Conservation (phyloP, 35 echinoderm and acorn worm species). For the Heliocidaris erythrogramma region DNA sequence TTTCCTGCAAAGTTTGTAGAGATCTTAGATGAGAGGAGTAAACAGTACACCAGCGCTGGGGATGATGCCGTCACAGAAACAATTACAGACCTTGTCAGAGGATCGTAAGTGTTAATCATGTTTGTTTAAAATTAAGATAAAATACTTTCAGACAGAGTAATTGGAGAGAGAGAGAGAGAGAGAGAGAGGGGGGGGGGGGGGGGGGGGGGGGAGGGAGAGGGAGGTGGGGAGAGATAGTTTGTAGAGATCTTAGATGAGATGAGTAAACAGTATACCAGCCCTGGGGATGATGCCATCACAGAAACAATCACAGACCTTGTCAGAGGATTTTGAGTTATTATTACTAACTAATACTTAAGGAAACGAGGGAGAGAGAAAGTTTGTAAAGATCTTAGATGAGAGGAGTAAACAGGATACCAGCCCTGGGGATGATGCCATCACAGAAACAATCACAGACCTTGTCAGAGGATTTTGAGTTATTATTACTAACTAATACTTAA, state of each 20-base stretch:
- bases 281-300: conserved; percentile 91
- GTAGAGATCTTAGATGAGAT: conserved; percentile 91
- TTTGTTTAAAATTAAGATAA: too few relatives aligned
- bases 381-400: conserved; percentile 93
- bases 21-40: conserved; percentile 95
- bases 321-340: conserved; percentile 75
- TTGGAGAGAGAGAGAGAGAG: too few relatives aligned
- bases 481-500: too few relatives aligned
- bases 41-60: conserved; percentile 92
- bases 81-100: conserved; percentile 97
- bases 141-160: too few relatives aligned
- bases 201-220: too few relatives aligned
- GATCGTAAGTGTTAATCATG: conserved; percentile 65
- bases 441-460: conserved; percentile 95
- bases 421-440: conserved; percentile 89
- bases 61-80: conserved; percentile 96
- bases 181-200: too few relatives aligned
- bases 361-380: conserved; percentile 49
- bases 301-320: conserved; percentile 97
- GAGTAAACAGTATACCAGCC: conserved; percentile 88
- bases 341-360: too few relatives aligned
- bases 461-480: conserved; percentile 85
- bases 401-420: conserved; percentile 93
- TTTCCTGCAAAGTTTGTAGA: conserved; percentile 99
- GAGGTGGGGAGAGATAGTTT: conserved; percentile 59